Percentiles rank a stretch among this genome's conserved stretches.
phyloP scores from a whole-genome alignment of 2,113 vertebrate species.

The Ifrita kowaldi region DNA sequence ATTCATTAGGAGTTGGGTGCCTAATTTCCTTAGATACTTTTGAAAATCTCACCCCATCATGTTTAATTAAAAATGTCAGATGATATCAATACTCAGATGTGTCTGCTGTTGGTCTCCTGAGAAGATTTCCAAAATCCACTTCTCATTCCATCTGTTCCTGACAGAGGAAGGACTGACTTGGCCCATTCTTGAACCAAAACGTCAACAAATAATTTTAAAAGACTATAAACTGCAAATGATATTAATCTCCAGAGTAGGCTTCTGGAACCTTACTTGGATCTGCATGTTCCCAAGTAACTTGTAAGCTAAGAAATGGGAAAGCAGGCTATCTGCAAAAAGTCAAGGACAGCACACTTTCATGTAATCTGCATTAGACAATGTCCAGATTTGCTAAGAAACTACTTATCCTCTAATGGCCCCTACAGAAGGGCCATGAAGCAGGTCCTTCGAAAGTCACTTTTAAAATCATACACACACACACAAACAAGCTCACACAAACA shows the following conservation, averaged over 20 bases:
- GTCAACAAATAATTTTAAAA: slow-evolving; percentile 54
- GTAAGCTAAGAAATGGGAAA: slow-evolving; percentile 1
- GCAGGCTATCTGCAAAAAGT: background rate
- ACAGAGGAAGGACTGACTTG: slow-evolving; percentile 47
- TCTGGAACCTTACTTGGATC: slow-evolving; percentile 34
- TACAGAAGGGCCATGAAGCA: background rate
- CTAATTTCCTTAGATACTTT: slow-evolving; percentile 61
- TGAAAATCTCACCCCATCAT: slow-evolving; percentile 57
- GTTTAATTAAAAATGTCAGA: slow-evolving; percentile 65
- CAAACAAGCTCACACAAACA: background rate
- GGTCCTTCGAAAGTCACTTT: background rate
- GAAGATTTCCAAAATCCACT: slow-evolving; percentile 55
- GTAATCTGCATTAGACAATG: background rate
- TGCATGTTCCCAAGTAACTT: background rate
- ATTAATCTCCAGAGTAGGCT: slow-evolving; percentile 41
- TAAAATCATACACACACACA: background rate
- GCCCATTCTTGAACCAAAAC: slow-evolving; percentile 49
- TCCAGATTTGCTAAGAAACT: background rate
- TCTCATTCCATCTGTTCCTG: slow-evolving; percentile 59
- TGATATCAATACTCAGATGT: slow-evolving; percentile 49
- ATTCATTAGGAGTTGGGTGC: slow-evolving; percentile 64
- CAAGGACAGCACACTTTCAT: background rate
- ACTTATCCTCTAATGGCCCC: background rate
- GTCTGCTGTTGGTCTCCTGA: slow-evolving; percentile 42
- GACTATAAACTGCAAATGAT: slow-evolving; percentile 36